Evolutionary conservation across 2,888 invertebrate genomes (phyloP).

Genomic region (Electrophaes corylata): DNA sequence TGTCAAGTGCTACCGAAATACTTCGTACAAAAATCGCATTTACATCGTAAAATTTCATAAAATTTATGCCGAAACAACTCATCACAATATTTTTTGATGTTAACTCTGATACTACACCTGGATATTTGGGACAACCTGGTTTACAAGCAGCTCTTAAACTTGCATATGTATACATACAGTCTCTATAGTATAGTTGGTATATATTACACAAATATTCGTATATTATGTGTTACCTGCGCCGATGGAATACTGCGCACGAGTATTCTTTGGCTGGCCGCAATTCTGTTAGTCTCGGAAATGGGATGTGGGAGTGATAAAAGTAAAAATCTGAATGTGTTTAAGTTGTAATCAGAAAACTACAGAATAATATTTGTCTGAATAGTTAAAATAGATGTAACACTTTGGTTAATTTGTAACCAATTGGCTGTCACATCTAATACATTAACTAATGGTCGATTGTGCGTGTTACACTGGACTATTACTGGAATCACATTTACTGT

Average conservation of each 20-base stretch:
- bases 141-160: constrained; percentile 28
- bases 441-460: too few species aligned
- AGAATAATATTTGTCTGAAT: too few species aligned
- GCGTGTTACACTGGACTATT: too few species aligned
- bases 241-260: constrained; percentile 78
- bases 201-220: constrained; percentile 40
- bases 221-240: constrained; percentile 67
- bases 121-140: constrained; percentile 37
- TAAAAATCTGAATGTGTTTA: constrained; percentile 36
- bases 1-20: not conserved
- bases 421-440: too few species aligned
- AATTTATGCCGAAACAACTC: not conserved
- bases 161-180: constrained; percentile 33
- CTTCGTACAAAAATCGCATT: not conserved
- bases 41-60: not conserved
- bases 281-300: constrained; percentile 41
- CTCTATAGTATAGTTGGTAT: constrained; percentile 33
- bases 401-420: too few species aligned
- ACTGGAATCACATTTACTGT: too few species aligned
- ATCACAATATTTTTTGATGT: not conserved
- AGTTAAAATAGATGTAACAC: too few species aligned
- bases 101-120: constrained; percentile 12
- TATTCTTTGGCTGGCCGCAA: constrained; percentile 68
- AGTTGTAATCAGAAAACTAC: constrained; percentile 47
- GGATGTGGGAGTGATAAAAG: constrained; percentile 42